A percentile compares a stretch with the other conserved stretches of the same genome.
Evolutionary conservation across 2,113 vertebrate species (phyloP).

Genomic region (Amazona guildingii): DNA sequence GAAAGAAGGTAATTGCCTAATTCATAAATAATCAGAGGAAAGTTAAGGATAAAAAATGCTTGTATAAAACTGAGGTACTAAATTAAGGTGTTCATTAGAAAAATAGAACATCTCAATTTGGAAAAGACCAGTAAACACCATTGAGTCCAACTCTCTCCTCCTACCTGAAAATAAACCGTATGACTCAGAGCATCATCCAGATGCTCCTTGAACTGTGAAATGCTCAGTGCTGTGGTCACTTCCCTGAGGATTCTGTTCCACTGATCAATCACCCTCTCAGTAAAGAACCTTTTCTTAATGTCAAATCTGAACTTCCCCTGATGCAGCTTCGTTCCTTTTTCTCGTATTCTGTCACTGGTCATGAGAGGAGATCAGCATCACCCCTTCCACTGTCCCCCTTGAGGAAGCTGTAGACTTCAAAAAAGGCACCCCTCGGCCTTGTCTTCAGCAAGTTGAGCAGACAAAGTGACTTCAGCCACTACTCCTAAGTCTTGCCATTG

Average conservation of each 20-base stretch:
- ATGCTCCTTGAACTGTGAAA: neutral
- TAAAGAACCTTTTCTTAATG: neutral
- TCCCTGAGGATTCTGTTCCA: neutral
- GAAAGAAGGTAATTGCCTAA: neutral
- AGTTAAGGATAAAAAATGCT: neutral
- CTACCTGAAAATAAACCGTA: neutral
- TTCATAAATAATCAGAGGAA: neutral
- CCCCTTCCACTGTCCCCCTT: fast-evolving
- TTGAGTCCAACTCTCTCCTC: neutral
- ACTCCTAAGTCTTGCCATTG: fast-evolving
- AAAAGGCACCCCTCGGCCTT: neutral
- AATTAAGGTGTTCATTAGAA: neutral
- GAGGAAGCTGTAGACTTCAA: neutral
- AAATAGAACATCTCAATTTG: neutral
- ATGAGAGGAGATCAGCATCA: neutral
- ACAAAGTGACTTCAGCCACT: neutral
- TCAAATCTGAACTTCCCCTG: neutral
- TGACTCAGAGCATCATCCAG: neutral
- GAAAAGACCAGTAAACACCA: neutral
- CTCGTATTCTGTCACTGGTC: fast-evolving
- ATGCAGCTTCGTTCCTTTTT: neutral
- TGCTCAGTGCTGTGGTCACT: neutral
- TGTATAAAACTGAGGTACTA: neutral
- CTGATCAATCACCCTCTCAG: too few species aligned
- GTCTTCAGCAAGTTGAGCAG: neutral